A percentile compares a stretch with the other conserved stretches of the same genome.
Evolutionary conservation across 2,113 vertebrate species (phyloP).

Genomic region (Capra hircus): DNA sequence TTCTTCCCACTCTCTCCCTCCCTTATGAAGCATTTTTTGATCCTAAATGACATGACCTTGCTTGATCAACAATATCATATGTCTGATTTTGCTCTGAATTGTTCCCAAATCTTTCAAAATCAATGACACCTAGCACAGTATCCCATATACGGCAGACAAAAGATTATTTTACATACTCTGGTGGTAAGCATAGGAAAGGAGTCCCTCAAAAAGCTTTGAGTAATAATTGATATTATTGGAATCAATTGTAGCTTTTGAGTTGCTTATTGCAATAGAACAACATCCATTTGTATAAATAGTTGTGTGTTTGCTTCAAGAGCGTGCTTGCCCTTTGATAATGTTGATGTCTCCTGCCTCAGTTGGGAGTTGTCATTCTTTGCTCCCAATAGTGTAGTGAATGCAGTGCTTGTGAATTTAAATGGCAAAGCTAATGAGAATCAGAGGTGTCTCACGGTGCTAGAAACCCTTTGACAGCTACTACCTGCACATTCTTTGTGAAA

Average conservation of each 20-base stretch:
- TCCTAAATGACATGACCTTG: neutral
- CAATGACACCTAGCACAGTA: neutral
- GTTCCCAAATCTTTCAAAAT: neutral
- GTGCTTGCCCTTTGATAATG: neutral
- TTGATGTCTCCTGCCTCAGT: neutral
- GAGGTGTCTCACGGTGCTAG: neutral
- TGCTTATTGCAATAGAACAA: neutral
- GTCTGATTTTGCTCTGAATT: neutral
- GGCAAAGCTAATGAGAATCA: neutral
- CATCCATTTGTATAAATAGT: neutral
- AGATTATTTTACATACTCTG: neutral
- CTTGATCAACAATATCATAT: neutral
- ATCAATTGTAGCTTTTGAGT: neutral
- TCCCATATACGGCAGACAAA: neutral
- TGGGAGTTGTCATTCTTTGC: neutral
- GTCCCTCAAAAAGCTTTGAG: neutral
- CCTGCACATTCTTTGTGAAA: neutral
- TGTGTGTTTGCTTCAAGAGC: neutral
- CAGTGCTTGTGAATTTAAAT: neutral
- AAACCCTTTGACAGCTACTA: neutral
- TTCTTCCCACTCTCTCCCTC: neutral
- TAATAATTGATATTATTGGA: neutral
- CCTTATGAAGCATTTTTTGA: neutral
- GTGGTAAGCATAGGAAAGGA: neutral
- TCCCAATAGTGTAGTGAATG: neutral